Percentiles rank a stretch among this genome's conserved stretches.
Evolutionary conservation across 2,797 vertebrate species (phyloP).

Genomic region (Sebastes dallii): DNA sequence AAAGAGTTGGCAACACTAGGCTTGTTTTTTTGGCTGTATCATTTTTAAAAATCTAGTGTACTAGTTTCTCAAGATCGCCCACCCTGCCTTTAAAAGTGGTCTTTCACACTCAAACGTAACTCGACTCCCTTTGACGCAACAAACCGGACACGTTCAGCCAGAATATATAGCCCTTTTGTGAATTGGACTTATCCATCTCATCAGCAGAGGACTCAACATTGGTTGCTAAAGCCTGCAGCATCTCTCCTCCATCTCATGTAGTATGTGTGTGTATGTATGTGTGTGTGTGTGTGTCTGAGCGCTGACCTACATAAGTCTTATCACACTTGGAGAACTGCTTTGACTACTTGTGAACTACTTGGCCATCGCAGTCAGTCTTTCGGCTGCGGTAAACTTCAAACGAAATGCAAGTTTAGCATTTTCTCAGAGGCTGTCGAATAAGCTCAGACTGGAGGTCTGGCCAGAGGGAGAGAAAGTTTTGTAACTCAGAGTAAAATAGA

Average conservation of each 20-base stretch:
- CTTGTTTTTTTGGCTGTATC: not conserved
- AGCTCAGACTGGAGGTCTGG: slow-evolving; percentile 18
- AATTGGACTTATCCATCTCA: not conserved
- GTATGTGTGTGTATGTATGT: not conserved
- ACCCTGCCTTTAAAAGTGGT: not conserved
- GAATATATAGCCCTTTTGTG: not conserved
- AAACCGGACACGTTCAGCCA: slow-evolving; percentile 12
- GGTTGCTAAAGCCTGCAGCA: not conserved
- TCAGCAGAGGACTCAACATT: slow-evolving; percentile 3
- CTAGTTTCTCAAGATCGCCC: too few relatives aligned
- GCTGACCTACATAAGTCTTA: slow-evolving; percentile 23
- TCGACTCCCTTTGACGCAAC: not conserved
- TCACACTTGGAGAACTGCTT: slow-evolving; percentile 30
- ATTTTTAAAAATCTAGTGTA: not conserved
- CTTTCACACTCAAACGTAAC: not conserved
- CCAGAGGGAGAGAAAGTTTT: slow-evolving; percentile 23
- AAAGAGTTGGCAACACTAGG: too few relatives aligned
- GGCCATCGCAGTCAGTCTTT: not conserved
- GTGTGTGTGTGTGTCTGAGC: not conserved
- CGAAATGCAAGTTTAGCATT: slow-evolving; percentile 29
- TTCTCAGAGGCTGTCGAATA: slow-evolving; percentile 21
- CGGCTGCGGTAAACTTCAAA: slow-evolving; percentile 23
- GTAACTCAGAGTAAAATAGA: slow-evolving; percentile 20
- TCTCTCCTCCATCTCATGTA: not conserved
- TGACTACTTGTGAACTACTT: slow-evolving; percentile 37